These are phyloP conservation scores for Gobiocypris rarus DNA, from an alignment of 2,113 vertebrate species.

Conservation along the genomic window DNA sequence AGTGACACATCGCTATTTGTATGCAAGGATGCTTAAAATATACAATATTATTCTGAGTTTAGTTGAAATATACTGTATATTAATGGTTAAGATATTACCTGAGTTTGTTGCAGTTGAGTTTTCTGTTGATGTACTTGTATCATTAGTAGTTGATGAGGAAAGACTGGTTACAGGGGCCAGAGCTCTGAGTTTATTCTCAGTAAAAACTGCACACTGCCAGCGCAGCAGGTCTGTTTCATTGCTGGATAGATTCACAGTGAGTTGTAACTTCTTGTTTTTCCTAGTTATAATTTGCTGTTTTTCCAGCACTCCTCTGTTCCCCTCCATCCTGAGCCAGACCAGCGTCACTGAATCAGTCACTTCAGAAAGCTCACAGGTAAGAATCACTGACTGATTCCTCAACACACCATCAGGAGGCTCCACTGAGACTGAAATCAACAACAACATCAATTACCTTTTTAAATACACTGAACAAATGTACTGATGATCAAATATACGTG, in stretches of 20 bases:
- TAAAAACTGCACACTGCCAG: slow-evolving; percentile 56
- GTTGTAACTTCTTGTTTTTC: background rate
- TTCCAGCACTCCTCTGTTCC: slow-evolving; percentile 26
- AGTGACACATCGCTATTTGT: background rate
- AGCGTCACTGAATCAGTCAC: slow-evolving; percentile 32
- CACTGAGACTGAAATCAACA: slow-evolving; percentile 41
- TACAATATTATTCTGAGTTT: background rate
- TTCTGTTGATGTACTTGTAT: background rate
- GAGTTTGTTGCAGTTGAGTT: background rate
- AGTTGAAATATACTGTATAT: background rate
- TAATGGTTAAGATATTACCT: background rate
- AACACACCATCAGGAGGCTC: slow-evolving; percentile 26
- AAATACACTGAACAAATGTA: background rate
- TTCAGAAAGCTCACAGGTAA: slow-evolving; percentile 48
- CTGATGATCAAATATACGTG: background rate
- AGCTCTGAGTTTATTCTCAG: slow-evolving; percentile 32
- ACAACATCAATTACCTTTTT: too few relatives aligned
- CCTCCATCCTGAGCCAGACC: slow-evolving; percentile 54
- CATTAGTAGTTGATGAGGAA: background rate
- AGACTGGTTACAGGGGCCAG: slow-evolving; percentile 35
- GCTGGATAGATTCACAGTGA: slow-evolving; percentile 43
- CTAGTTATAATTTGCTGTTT: slow-evolving; percentile 32
- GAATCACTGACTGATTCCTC: slow-evolving; percentile 30
- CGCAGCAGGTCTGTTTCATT: slow-evolving; percentile 5
- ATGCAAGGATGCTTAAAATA: too few relatives aligned